Evolutionary conservation across 2,113 vertebrate genomes (phyloP).

Genomic region (Odocoileus virginianus): DNA sequence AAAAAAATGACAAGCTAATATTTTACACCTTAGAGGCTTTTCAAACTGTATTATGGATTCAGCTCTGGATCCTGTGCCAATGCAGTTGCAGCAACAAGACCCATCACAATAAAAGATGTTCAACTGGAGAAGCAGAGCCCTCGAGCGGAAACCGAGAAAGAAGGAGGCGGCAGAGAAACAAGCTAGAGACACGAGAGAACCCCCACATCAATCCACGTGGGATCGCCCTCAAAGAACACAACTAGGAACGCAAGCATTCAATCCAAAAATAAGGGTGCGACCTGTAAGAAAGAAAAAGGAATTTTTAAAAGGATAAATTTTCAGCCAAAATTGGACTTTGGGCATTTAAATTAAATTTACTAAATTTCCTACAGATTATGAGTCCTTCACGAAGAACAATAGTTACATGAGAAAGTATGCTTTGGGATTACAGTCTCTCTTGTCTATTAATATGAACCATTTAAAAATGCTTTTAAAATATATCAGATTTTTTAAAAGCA

Average conservation of each 20-base stretch:
- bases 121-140: conserved; percentile 55
- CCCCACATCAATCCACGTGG: not conserved
- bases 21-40: conserved; percentile 60
- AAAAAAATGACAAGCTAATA: conserved; percentile 58
- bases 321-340: not conserved
- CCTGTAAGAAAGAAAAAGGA: not conserved
- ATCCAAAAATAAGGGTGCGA: not conserved
- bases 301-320: not conserved
- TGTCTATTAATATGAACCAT: not conserved
- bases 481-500: not conserved
- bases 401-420: not conserved
- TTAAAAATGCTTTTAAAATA: not conserved
- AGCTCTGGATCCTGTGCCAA: conserved; percentile 70
- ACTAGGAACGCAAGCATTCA: not conserved
- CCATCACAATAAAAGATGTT: conserved; percentile 66
- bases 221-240: not conserved
- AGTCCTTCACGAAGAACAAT: not conserved
- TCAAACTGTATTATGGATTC: conserved; percentile 43
- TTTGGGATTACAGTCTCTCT: not conserved
- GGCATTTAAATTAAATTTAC: not conserved
- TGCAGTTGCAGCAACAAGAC: conserved; percentile 57
- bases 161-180: not conserved
- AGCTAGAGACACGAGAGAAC: not conserved
- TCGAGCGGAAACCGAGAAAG: conserved; percentile 28
- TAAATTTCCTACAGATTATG: conserved; percentile 7